Percentiles rank a stretch among this genome's conserved stretches.
Evolutionary conservation across 92 coral and sea anemone genomes (phyloP).

Genomic region (Diadumene lineata): DNA sequence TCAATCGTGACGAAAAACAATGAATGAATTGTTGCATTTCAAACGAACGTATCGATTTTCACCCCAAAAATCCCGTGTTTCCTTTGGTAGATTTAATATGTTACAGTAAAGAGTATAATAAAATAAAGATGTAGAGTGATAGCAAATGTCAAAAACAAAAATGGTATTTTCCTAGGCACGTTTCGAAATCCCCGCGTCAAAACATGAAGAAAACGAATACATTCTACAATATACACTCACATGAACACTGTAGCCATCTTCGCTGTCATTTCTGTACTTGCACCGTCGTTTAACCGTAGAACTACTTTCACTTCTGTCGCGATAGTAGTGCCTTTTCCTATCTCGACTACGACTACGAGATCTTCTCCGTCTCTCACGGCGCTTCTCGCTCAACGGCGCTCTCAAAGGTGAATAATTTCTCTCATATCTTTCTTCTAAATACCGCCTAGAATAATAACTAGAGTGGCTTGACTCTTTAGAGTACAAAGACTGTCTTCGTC

Average conservation of each 20-base stretch:
- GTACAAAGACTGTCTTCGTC: slow-evolving; percentile 67
- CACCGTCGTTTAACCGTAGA: slow-evolving; percentile 68
- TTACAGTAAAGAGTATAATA: too few species aligned
- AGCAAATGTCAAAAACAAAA: too few species aligned
- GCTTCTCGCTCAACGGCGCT: slow-evolving; percentile 27
- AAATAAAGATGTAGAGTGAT: too few species aligned
- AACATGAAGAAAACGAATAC: not conserved
- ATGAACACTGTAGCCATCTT: slow-evolving; percentile 39
- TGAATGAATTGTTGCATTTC: not conserved
- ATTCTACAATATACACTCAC: slow-evolving; percentile 17
- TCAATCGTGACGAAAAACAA: not conserved
- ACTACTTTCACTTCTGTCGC: slow-evolving; percentile 62
- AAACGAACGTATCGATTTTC: not conserved
- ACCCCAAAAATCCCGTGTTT: not conserved
- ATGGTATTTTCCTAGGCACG: too few species aligned
- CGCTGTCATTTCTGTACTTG: slow-evolving; percentile 55
- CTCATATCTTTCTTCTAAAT: slow-evolving; percentile 31
- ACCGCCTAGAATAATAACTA: slow-evolving; percentile 62
- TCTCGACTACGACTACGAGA: slow-evolving; percentile 74
- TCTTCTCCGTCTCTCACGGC: slow-evolving; percentile 32
- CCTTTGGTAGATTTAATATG: not conserved
- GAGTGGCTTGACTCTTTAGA: slow-evolving; percentile 52
- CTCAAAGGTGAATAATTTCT: slow-evolving; percentile 23
- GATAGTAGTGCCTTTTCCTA: slow-evolving; percentile 54
- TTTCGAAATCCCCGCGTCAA: too few species aligned